Base-by-base conservation (phyloP, 2,888 invertebrate species). In the Meliscaeva auricollis region DNA sequence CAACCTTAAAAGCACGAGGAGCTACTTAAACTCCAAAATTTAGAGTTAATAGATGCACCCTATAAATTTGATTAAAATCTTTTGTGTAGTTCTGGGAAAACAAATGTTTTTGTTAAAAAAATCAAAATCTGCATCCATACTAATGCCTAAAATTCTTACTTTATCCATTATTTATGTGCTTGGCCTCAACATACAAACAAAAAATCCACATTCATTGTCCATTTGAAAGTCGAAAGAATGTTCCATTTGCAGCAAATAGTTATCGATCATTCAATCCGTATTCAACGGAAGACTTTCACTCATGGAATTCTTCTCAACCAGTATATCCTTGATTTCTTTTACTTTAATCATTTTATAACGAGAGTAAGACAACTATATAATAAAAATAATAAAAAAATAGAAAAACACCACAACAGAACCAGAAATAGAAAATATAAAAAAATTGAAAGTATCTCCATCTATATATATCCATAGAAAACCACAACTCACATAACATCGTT, bases 401-500 rank as follows among this genome's bases (percentile, higher is more conserved):
- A 48, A 6, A 62, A 52, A 11, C 1, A 48, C 38, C 1, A 35
- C 0, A 20, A 62, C 20, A 48, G 26, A 52, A n/a, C 22, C 32
- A 46, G 50, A 62, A 62, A 60, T n/a, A 62, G 35, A 74, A 11
- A 60, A 62, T 30, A 22, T 60, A 35, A 75, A 54, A 85, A 85
- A 85, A 81, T 58, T 85, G 81, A 85, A 85, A 85, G 85, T 85
- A 73, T 81, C 60, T 32, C 8, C 6, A 13, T 38, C 0, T 15
- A 13, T 11, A 30, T 9, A n/a, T 13, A 44, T 15, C 44, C 8
- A 26, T 35, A 38, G 3, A 13, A 38, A 13, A 38, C 60, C 41
- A 8, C 6, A n/a, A 50, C 62, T 22, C 80, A 76, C 72, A 76
- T 76, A 85, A 81, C 76, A 85, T 73, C 81, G 85, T 85, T 85